A percentile compares a stretch with the other conserved stretches of the same genome.
These are phyloP conservation scores for Xestia ashworthii DNA, from an alignment of 2,888 invertebrate genomes.

Conservation along the genomic window DNA sequence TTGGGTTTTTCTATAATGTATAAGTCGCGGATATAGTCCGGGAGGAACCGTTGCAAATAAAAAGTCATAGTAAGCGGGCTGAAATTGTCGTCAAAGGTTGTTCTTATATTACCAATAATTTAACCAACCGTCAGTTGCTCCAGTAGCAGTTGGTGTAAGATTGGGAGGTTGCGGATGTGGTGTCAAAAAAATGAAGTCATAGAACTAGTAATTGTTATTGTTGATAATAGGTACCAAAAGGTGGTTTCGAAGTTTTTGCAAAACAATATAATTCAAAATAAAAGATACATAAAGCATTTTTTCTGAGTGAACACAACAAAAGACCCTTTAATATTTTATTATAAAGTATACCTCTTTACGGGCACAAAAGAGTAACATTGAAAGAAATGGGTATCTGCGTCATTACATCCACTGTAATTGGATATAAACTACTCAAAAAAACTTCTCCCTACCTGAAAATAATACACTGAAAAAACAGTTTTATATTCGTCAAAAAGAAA, in stretches of 20 bases:
- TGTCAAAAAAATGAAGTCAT: too few species aligned
- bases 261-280: background rate
- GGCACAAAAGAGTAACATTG: background rate
- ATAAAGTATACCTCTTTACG: background rate
- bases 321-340: background rate
- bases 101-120: too few species aligned
- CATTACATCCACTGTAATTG: slow-evolving; percentile 11
- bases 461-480: slow-evolving; percentile 35
- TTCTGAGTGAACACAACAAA: background rate
- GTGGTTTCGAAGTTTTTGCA: background rate
- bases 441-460: background rate
- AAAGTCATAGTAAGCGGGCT: too few species aligned
- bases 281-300: background rate
- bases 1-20: too few species aligned
- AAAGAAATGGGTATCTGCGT: slow-evolving; percentile 5
- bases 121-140: too few species aligned
- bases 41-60: too few species aligned
- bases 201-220: too few species aligned
- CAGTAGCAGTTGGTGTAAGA: too few species aligned
- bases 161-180: too few species aligned
- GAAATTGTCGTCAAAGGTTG: too few species aligned
- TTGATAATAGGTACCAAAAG: too few species aligned
- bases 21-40: too few species aligned
- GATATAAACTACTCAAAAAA: slow-evolving; percentile 26
- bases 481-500: slow-evolving; percentile 42